Conservation (phyloP, 2,888 invertebrate genomes). For the Choreutis nemorana region DNA sequence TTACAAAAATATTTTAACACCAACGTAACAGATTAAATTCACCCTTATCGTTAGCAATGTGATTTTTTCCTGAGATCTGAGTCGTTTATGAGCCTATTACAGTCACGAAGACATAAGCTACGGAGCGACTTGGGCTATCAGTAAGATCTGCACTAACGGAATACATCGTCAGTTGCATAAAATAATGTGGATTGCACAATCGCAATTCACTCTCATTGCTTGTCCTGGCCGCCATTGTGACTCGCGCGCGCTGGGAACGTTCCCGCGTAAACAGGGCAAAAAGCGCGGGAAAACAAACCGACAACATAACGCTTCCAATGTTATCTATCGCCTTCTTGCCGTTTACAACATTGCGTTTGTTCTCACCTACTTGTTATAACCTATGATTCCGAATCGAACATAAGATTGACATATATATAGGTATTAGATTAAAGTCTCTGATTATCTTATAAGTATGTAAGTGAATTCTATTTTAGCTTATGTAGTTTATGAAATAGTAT, state of each 20-base stretch:
- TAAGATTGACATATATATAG: no score
- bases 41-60: no score
- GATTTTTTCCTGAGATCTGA: no score
- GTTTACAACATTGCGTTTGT: slow-evolving; percentile 48
- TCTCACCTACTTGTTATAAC: slow-evolving; percentile 34
- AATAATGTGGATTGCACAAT: slow-evolving; percentile 49
- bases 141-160: slow-evolving; percentile 45
- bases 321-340: slow-evolving; percentile 36
- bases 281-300: slow-evolving; percentile 57
- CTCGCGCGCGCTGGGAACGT: slow-evolving; percentile 60
- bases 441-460: no score
- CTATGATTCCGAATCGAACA: no score
- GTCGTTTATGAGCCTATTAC: slow-evolving; percentile 11
- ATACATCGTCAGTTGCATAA: slow-evolving; percentile 57
- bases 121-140: slow-evolving; percentile 35
- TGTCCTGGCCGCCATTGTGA: slow-evolving; percentile 43
- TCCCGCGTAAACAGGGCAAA: slow-evolving; percentile 59
- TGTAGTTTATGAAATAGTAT: no score
- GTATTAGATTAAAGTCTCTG: no score
- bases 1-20: no score
- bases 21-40: no score
- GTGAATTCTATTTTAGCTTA: no score
- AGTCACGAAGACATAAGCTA: slow-evolving; percentile 22
- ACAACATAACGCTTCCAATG: slow-evolving; percentile 60
- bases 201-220: slow-evolving; percentile 56